A percentile compares a stretch with the other conserved stretches of the same genome.
Evolutionary conservation across 2,797 vertebrate species (phyloP).

Genomic region (Myoxocephalus aenaeus): DNA sequence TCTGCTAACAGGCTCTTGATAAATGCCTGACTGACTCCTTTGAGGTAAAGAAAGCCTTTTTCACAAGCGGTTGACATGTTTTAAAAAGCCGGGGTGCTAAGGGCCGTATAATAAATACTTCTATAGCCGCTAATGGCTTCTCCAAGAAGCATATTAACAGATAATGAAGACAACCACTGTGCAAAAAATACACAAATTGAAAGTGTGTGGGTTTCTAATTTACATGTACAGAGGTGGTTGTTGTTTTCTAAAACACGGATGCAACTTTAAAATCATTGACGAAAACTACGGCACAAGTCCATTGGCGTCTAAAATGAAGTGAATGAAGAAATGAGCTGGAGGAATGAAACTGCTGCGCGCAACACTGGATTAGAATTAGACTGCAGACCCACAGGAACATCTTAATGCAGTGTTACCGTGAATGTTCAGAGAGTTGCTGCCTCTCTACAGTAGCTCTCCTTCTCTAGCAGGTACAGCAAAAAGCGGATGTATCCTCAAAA

Average conservation of each 20-base stretch:
- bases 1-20: slow-evolving; percentile 24
- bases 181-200: neutral
- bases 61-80: slow-evolving; percentile 53
- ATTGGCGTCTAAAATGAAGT: neutral
- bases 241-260: neutral
- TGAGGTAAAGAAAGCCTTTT: slow-evolving; percentile 49
- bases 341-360: neutral
- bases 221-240: neutral
- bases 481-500: neutral
- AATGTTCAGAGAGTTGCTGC: neutral
- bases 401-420: neutral
- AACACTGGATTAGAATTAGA: neutral
- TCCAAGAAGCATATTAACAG: slow-evolving; percentile 15
- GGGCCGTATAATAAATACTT: slow-evolving; percentile 29
- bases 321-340: neutral
- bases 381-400: neutral
- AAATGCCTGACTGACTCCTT: slow-evolving; percentile 50
- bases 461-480: neutral
- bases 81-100: slow-evolving; percentile 14
- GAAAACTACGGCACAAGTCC: slow-evolving; percentile 1
- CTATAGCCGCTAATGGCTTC: slow-evolving; percentile 19
- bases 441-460: neutral
- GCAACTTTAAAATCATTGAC: neutral
- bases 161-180: neutral
- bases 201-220: neutral